phyloP scores from a whole-genome alignment of 2,888 invertebrate genomes.

The Spodoptera littoralis region DNA sequence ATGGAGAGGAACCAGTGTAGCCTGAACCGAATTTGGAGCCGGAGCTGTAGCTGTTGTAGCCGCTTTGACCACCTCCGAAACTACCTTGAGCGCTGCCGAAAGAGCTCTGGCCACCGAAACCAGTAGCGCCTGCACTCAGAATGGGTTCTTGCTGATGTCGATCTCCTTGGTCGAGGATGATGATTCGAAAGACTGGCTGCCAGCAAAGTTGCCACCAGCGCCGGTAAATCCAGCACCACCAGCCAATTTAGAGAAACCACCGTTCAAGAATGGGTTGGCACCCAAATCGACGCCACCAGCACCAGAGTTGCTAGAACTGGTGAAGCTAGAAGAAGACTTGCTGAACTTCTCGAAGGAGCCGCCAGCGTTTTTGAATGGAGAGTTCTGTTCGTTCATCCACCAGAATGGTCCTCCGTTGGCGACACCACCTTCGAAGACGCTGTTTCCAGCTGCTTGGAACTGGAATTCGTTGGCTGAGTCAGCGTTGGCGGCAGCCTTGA shows the following conservation, averaged over 20 bases:
- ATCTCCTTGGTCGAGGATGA: slow-evolving; percentile 61
- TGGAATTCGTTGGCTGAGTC: slow-evolving; percentile 74
- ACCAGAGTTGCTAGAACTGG: slow-evolving; percentile 60
- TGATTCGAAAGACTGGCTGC: slow-evolving; percentile 31
- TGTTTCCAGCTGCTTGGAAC: slow-evolving; percentile 78
- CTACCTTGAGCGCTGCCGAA: slow-evolving; percentile 11
- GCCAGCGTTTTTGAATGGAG: slow-evolving; percentile 85
- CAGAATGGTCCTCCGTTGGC: slow-evolving; percentile 85
- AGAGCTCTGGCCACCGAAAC: slow-evolving; percentile 8
- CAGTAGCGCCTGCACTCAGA: slow-evolving; percentile 64
- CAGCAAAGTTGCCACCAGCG: slow-evolving; percentile 32
- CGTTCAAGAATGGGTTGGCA: slow-evolving; percentile 76
- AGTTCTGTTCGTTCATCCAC: slow-evolving; percentile 89
- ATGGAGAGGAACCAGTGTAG: slow-evolving; percentile 79
- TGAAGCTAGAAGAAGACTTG: slow-evolving; percentile 71
- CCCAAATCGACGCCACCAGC: slow-evolving; percentile 62
- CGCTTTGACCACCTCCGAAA: slow-evolving; percentile 35
- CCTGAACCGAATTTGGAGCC: slow-evolving; percentile 69
- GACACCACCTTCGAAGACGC: slow-evolving; percentile 71
- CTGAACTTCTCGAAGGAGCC: slow-evolving; percentile 77
- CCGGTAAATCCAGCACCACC: slow-evolving; percentile 49
- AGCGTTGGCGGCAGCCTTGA: slow-evolving; percentile 74
- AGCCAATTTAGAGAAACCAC: slow-evolving; percentile 68
- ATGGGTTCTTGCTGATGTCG: slow-evolving; percentile 76
- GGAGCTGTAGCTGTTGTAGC: slow-evolving; percentile 53